A percentile compares a stretch with the other conserved stretches of the same genome.
Conservation (phyloP, 1,140 invertebrate species). For the Drosophila bocki region DNA sequence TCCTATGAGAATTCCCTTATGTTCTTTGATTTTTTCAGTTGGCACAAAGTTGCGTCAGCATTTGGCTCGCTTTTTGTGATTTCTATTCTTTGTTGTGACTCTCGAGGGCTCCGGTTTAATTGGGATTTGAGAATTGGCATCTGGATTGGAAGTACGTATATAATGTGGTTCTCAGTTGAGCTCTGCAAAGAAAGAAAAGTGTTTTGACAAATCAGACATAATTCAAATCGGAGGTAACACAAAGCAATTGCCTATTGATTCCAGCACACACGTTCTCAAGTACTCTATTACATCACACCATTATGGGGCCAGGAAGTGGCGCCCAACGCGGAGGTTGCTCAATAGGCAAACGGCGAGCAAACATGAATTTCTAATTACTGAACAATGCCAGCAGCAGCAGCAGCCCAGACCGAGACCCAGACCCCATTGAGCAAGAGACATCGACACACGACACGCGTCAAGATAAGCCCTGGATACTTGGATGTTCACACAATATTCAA, state of each 20-base stretch:
- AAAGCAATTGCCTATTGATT: slow-evolving; percentile 15
- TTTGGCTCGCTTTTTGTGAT: slow-evolving; percentile 29
- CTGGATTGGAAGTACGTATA: slow-evolving; percentile 34
- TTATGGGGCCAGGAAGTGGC: slow-evolving; percentile 10
- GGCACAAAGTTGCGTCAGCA: slow-evolving; percentile 51
- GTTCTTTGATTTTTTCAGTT: slow-evolving; percentile 13
- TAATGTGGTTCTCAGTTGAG: slow-evolving; percentile 17
- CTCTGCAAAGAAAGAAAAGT: slow-evolving; percentile 24
- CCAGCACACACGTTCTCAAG: background rate
- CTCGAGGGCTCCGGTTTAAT: slow-evolving; percentile 9
- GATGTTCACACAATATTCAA: background rate
- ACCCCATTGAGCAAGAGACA: slow-evolving; percentile 11
- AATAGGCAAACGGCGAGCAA: slow-evolving; percentile 26
- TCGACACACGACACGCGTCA: slow-evolving; percentile 4
- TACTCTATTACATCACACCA: slow-evolving; percentile 29
- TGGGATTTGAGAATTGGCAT: slow-evolving; percentile 31
- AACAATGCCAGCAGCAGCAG: slow-evolving; percentile 25
- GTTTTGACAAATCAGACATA: slow-evolving; percentile 7
- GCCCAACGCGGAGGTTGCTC: slow-evolving; percentile 23
- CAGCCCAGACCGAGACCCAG: slow-evolving; percentile 11
- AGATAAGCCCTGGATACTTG: slow-evolving; percentile 43
- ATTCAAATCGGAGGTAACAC: slow-evolving; percentile 5
- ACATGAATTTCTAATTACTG: slow-evolving; percentile 60
- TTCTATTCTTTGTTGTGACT: background rate
- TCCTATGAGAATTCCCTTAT: slow-evolving; percentile 18